Percentiles rank a stretch among this genome's conserved stretches.
Evolutionary conservation across 2,888 invertebrate genomes (phyloP).

Genomic region (Atherix ibis): DNA sequence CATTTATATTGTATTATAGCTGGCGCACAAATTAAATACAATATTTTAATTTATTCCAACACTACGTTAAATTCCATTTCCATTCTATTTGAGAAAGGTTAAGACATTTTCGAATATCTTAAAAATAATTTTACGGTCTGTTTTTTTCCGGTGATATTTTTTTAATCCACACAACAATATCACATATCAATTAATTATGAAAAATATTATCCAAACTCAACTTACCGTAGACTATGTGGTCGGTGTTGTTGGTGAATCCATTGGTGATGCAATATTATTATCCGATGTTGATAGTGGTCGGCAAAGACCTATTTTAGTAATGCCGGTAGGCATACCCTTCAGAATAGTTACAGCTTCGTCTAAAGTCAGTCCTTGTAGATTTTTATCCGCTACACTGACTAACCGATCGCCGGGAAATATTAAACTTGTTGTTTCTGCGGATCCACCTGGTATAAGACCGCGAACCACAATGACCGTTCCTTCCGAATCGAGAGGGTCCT

Average conservation of each 20-base stretch:
- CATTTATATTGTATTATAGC: too few relatives aligned
- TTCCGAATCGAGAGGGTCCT: slow-evolving; percentile 89
- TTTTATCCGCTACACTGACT: slow-evolving; percentile 78
- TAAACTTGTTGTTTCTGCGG: slow-evolving; percentile 88
- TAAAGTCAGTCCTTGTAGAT: slow-evolving; percentile 78
- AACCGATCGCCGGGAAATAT: slow-evolving; percentile 92
- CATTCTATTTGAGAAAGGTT: too few relatives aligned
- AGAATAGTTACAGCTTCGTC: slow-evolving; percentile 92
- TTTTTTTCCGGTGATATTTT: too few relatives aligned
- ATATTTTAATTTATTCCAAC: too few relatives aligned
- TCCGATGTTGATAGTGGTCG: slow-evolving; percentile 43
- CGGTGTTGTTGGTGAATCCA: slow-evolving; percentile 27
- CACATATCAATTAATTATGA: too few relatives aligned
- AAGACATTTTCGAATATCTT: too few relatives aligned
- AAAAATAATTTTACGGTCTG: too few relatives aligned
- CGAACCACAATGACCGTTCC: slow-evolving; percentile 95
- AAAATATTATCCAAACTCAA: too few relatives aligned
- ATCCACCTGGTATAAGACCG: slow-evolving; percentile 93
- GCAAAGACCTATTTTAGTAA: slow-evolving; percentile 82
- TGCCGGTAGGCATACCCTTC: slow-evolving; percentile 82
- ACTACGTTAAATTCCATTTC: too few relatives aligned
- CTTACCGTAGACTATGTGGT: slow-evolving; percentile 25
- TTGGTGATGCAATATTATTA: slow-evolving; percentile 32
- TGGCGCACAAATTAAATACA: too few relatives aligned
- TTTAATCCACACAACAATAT: too few relatives aligned